phyloP scores from a whole-genome alignment of 2,888 invertebrate genomes.

The Drosophila limbata region DNA sequence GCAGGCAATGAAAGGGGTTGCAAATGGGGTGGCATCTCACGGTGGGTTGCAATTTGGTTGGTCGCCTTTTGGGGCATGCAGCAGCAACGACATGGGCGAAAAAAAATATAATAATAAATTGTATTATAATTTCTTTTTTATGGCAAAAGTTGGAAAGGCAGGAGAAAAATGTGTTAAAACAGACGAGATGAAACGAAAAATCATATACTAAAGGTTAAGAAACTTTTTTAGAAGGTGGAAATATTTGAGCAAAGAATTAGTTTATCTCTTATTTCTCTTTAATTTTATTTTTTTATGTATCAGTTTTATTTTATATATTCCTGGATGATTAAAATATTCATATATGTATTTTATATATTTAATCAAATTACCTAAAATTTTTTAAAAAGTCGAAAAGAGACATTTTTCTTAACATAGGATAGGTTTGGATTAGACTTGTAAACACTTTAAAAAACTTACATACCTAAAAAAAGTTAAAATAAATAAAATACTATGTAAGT shows the following conservation, averaged over 20 bases:
- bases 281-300: too few species aligned
- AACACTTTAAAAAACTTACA: too few species aligned
- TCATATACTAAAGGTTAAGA: conserved; percentile 20
- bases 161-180: background rate
- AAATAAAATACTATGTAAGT: too few species aligned
- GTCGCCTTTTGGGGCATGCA: conserved; percentile 36
- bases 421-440: too few species aligned
- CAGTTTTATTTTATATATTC: too few species aligned
- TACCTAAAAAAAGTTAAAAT: too few species aligned
- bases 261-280: too few species aligned
- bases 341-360: too few species aligned
- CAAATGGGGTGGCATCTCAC: background rate
- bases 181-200: background rate
- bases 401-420: too few species aligned
- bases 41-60: conserved; percentile 65
- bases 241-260: background rate
- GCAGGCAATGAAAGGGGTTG: conserved; percentile 24
- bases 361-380: too few species aligned
- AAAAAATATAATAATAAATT: conserved; percentile 69
- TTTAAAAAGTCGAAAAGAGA: too few species aligned
- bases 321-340: too few species aligned
- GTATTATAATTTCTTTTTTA: conserved; percentile 73
- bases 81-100: conserved; percentile 14
- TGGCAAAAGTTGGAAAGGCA: conserved; percentile 8
- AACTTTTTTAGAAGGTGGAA: background rate